A percentile compares a stretch with the other conserved stretches of the same genome.
These are phyloP conservation scores for Acanthornis magna DNA, from an alignment of 2,797 vertebrate species.

Conservation along the genomic window DNA sequence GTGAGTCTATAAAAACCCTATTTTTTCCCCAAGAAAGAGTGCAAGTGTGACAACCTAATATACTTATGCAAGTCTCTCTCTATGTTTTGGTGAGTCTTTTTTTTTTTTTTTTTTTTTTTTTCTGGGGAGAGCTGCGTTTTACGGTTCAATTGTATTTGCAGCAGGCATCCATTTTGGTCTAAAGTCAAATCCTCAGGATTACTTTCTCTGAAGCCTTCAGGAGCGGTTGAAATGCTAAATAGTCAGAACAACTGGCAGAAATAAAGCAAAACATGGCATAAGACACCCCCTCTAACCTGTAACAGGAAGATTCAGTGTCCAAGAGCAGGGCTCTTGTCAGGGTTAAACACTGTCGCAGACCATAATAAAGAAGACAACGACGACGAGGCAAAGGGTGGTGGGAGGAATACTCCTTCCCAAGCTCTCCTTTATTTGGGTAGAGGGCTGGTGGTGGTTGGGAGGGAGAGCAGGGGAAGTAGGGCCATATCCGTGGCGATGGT, in stretches of 20 bases:
- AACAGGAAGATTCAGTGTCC: not conserved
- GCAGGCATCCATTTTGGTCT: not conserved
- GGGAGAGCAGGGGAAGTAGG: too few species aligned
- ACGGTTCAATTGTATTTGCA: not conserved
- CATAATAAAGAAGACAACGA: too few species aligned
- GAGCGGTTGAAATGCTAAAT: not conserved
- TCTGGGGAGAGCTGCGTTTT: not conserved
- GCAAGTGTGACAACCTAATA: not conserved
- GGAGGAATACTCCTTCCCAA: too few species aligned
- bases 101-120: too few species aligned
- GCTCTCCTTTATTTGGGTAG: too few species aligned
- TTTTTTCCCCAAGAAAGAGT: not conserved
- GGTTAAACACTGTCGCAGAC: too few species aligned
- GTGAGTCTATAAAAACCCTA: not conserved
- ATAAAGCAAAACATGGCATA: not conserved
- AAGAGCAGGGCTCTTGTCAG: not conserved
- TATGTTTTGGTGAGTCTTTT: not conserved
- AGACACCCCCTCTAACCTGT: not conserved
- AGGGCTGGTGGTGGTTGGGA: too few species aligned
- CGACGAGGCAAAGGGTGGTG: too few species aligned
- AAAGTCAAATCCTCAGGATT: not conserved
- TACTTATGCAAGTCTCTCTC: fast-evolving
- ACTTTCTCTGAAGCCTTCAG: not conserved
- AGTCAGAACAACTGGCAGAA: not conserved
- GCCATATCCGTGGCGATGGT: too few species aligned